Evolutionary conservation across 2,113 vertebrate genomes (phyloP).

Genomic region (Symphodus melops): DNA sequence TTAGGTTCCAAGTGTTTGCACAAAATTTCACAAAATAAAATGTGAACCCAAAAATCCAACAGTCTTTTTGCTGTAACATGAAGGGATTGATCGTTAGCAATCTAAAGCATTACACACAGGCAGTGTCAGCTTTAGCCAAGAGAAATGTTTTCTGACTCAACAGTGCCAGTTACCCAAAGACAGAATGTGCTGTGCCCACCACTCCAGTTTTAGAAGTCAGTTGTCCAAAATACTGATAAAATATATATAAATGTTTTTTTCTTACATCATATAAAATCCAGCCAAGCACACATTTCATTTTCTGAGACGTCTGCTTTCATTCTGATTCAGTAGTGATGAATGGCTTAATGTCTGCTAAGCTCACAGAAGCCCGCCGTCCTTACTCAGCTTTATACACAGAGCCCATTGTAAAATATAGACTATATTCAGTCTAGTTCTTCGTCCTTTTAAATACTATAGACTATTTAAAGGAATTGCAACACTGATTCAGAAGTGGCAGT

Average conservation of each 20-base stretch:
- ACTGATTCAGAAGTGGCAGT: neutral
- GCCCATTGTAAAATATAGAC: neutral
- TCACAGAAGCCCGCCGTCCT: neutral
- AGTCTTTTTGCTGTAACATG: neutral
- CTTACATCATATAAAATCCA: neutral
- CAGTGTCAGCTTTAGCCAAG: neutral
- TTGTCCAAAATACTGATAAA: neutral
- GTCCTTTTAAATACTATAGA: too few relatives aligned
- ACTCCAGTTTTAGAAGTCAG: neutral
- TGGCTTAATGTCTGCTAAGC: neutral
- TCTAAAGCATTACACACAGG: neutral
- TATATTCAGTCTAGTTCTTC: neutral
- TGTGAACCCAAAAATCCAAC: neutral
- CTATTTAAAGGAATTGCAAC: neutral
- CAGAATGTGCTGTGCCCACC: neutral
- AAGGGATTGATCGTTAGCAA: neutral
- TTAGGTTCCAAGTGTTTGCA: too few relatives aligned
- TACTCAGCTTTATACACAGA: neutral
- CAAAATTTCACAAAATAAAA: too few relatives aligned
- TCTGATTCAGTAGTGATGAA: neutral
- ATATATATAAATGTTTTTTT: neutral
- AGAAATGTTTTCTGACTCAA: slow-evolving; percentile 7
- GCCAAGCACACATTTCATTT: neutral
- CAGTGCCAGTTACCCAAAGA: neutral
- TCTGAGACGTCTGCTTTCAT: neutral